phyloP scores from a whole-genome alignment of 2,888 invertebrate species.

The Branchipolynoe longqiensis region DNA sequence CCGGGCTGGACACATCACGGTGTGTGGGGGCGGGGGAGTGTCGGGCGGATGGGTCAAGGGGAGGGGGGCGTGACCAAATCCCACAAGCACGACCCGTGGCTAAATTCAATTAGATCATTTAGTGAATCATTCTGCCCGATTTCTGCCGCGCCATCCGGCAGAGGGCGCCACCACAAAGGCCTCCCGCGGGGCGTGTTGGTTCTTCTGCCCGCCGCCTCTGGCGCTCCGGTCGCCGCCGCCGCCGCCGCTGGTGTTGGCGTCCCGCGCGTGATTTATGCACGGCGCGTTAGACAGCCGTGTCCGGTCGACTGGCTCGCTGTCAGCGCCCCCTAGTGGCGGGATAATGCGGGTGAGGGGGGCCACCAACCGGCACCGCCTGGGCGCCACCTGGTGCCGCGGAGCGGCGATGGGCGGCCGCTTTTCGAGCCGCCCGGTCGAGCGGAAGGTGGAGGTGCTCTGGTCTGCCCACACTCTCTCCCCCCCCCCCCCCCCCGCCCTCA shows the following conservation, averaged over 20 bases:
- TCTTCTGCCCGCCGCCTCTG: not conserved
- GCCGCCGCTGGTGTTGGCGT: not conserved
- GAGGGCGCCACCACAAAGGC: not conserved
- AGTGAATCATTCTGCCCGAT: constrained; percentile 20
- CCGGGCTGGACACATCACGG: not conserved
- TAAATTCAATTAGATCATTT: constrained; percentile 9
- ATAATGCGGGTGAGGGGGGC: constrained; percentile 38
- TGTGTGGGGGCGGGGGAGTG: not conserved
- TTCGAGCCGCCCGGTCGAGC: not conserved
- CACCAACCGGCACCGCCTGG: constrained; percentile 32
- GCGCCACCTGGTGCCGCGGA: not conserved
- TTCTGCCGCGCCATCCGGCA: not conserved
- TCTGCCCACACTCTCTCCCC: not conserved
- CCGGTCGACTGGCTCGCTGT: constrained; percentile 12
- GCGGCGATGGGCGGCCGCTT: not conserved
- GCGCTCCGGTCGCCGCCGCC: not conserved
- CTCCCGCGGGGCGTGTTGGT: constrained; percentile 16
- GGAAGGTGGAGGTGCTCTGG: constrained; percentile 4
- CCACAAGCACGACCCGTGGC: too few relatives aligned
- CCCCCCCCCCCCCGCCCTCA: not conserved
- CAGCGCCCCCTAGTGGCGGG: not conserved
- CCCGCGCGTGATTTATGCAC: constrained; percentile 40
- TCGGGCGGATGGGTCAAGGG: not conserved
- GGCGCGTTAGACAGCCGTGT: not conserved
- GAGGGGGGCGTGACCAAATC: not conserved